Evolutionary conservation across 2,113 vertebrate species (phyloP).

Genomic region (Malurus cyaneus): DNA sequence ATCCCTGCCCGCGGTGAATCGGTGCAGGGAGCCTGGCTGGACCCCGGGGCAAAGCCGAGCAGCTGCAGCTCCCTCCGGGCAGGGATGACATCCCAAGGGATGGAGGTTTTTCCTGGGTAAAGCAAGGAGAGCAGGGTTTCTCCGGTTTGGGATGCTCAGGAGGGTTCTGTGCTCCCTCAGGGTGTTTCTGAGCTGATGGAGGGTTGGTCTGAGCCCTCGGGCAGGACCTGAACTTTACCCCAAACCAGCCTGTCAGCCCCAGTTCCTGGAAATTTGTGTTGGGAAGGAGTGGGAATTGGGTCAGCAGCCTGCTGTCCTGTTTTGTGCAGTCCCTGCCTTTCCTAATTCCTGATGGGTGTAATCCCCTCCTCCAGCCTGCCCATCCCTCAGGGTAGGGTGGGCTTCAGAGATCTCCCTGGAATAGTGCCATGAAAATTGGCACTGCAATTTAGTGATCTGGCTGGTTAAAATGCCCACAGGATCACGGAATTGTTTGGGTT

Average conservation of each 20-base stretch:
- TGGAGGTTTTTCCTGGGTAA: rapidly evolving
- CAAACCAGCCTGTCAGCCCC: not conserved
- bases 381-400: rapidly evolving
- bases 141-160: not conserved
- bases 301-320: not conserved
- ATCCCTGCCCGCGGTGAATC: not conserved
- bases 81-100: not conserved
- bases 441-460: not conserved
- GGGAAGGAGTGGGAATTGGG: not conserved
- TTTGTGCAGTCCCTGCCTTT: not conserved
- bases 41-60: rapidly evolving
- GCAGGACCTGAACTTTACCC: not conserved
- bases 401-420: not conserved
- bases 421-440: rapidly evolving
- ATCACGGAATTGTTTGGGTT: not conserved
- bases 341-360: no score
- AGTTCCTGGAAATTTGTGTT: not conserved
- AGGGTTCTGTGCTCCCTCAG: not conserved
- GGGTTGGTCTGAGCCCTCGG: not conserved
- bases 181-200: not conserved
- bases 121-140: not conserved
- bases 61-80: not conserved
- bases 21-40: rapidly evolving
- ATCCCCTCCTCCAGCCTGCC: not conserved
- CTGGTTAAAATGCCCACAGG: not conserved